Base-by-base conservation (phyloP, 2,797 vertebrate species). In the Peromyscus melanophrys region DNA sequence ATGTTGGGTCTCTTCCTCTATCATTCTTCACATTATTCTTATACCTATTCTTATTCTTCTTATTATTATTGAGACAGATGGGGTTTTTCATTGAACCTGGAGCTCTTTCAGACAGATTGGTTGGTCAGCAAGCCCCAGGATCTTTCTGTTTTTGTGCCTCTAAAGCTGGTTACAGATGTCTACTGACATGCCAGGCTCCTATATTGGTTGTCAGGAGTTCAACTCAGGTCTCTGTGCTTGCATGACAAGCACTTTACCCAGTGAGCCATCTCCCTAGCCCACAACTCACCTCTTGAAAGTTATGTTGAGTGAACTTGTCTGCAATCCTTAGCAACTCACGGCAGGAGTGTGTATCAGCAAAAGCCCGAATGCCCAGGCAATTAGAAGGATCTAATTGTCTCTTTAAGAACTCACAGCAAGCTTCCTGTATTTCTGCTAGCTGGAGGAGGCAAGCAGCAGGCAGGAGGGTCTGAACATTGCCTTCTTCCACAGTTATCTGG, bases 221-320 rank as follows among this genome's bases (percentile, higher is more conserved):
- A 59, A 59, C 69, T 43, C 37, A 46, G n/a, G 69, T 34, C n/a
- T 57, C 14, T 75, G n/a, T 57, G 10, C 29, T 75, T 88, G 37
- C 6, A 40, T 19, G 19, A 31, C 37, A 88, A 40, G 27, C 19
- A 75, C 25, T 89, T 59, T 59, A 59, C 27, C 55, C 37, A 73
- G 0, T 23, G 71, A 75, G 37, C 37, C 23, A 40, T 23, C 27
- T 75, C 69, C 52, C 27, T 29, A 43, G 13, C 52, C 10, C 69
- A 89, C 29, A 59, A 95, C 98, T 99, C 98, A 99, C 99, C 99
- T 99, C 99, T 97, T 99, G 99, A 97, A 99, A 99, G 98, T 99
- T 99, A 98, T 99, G 99, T 95, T 99, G 99, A 0, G 99, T 99
- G 98, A 99, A 99, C 97, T 99, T 99, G 98, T 99, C 99, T 19